Evolutionary conservation across 2,797 vertebrate genomes (phyloP), one percentile per base, ranked within the genome.

Genomic region (Microcaecilia unicolor): DNA sequence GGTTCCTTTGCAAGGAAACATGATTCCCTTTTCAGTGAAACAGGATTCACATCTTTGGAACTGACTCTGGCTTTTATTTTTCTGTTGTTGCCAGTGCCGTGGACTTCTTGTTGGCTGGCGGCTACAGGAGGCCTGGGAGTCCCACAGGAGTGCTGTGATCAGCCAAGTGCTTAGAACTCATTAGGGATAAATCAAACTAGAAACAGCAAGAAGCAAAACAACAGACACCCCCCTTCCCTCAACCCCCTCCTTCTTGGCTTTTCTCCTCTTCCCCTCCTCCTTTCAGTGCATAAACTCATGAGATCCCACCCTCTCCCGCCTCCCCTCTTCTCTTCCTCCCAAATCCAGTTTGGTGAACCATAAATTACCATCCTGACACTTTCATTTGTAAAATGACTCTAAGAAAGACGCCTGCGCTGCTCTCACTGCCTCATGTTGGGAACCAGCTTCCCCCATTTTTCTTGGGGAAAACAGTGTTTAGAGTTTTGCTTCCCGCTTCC

Each of bases 131-230:
- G 69, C 60, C n/a, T 21, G 7, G 34, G 61, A 37, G 61, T 64
- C 58, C 63, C 61, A 58, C 54, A 18, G 41, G 60, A 66, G 64
- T 61, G 64, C 71, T 50, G 36, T 54, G 69, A 67, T 67, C 72
- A 74, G 59, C 64, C 68, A 60, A 61, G 72, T 67, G 69, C 67
- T 63, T 45, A 70, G 48, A 63, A 59, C 64, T 69, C 69, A 72
- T 67, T 68, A 72, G 71, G 66, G 58, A 70, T 68, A 74, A 74
- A 72, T 75, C 72, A 72, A 65, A 63, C 31, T 37, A 41, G 55
- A 35, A 61, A 59, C 70, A 62, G 59, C 58, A 37, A 42, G 67
- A 56, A 50, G 37, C 49, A 51, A 34, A 49, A 45, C 41, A 48
- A n/a, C n/a, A 29, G 22, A 9, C 15, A 37, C 34, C 46, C 46